phyloP scores from a whole-genome alignment of 1,140 invertebrate species.

The Ruditapes philippinarum region DNA sequence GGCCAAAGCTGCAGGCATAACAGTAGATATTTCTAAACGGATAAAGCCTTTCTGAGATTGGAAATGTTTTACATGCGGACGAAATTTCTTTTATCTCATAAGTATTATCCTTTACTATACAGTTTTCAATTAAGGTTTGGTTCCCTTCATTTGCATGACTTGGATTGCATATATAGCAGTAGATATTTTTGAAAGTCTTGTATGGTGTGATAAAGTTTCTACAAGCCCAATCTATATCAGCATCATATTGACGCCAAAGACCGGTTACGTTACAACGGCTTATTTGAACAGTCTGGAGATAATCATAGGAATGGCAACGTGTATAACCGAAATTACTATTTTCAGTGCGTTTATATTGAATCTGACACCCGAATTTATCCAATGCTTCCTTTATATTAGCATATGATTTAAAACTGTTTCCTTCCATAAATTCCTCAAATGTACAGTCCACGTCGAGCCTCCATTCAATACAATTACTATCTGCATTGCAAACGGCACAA shows the following conservation, averaged over 20 bases:
- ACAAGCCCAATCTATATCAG: slow-evolving; percentile 15
- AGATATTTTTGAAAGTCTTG: not conserved
- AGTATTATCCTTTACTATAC: not conserved
- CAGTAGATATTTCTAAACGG: slow-evolving; percentile 46
- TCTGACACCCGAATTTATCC: not conserved
- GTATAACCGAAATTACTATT: not conserved
- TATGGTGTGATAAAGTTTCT: not conserved
- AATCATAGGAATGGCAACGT: not conserved
- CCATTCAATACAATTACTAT: not conserved
- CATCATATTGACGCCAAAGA: not conserved
- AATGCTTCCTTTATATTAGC: not conserved
- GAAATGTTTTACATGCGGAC: not conserved
- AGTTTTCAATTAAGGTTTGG: not conserved
- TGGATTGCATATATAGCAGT: not conserved
- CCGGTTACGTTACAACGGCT: not conserved
- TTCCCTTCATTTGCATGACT: not conserved
- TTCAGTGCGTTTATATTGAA: not conserved
- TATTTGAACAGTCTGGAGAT: not conserved
- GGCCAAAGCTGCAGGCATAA: not conserved
- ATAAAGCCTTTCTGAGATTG: not conserved
- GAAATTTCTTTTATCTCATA: not conserved
- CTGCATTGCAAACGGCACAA: not conserved
- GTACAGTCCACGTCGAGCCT: not conserved
- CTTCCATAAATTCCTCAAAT: not conserved
- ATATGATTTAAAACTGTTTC: not conserved